A percentile compares a stretch with the other conserved stretches of the same genome.
Conservation (phyloP, 2,113 vertebrate genomes). For the Microtus montanus region DNA sequence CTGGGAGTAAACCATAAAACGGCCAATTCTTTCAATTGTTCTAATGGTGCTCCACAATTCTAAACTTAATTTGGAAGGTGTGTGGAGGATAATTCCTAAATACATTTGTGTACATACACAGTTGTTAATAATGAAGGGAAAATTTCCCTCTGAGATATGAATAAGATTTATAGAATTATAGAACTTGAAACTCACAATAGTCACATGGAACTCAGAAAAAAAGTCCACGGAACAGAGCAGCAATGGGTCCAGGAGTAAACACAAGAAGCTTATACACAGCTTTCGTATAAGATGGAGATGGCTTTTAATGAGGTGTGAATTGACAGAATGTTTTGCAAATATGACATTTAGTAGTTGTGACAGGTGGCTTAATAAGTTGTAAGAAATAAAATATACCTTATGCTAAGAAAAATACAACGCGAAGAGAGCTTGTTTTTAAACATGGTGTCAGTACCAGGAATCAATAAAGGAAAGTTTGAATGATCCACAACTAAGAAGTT, state of each 20-base stretch:
- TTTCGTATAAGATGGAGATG: constrained; percentile 23
- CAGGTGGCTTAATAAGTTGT: constrained; percentile 34
- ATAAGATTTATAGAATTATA: not conserved
- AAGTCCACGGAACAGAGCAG: not conserved
- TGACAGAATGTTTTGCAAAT: constrained; percentile 37
- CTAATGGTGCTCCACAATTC: constrained; percentile 11
- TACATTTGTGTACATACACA: not conserved
- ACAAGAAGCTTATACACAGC: not conserved
- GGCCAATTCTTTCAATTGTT: not conserved
- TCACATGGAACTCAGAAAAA: not conserved
- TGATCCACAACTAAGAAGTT: not conserved
- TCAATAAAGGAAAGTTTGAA: not conserved
- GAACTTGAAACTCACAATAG: not conserved
- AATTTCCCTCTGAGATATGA: constrained; percentile 20
- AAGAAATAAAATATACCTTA: constrained; percentile 42
- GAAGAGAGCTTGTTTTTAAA: constrained; percentile 27
- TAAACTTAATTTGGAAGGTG: not conserved
- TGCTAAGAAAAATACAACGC: not conserved
- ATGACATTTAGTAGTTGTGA: not conserved
- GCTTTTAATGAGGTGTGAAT: constrained; percentile 19
- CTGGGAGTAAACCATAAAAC: constrained; percentile 27
- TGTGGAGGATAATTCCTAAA: constrained; percentile 13
- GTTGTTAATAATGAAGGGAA: not conserved
- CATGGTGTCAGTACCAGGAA: not conserved
- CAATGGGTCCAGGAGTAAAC: not conserved